Conservation (phyloP, 2,888 invertebrate species). For the Hybos culiciformis region DNA sequence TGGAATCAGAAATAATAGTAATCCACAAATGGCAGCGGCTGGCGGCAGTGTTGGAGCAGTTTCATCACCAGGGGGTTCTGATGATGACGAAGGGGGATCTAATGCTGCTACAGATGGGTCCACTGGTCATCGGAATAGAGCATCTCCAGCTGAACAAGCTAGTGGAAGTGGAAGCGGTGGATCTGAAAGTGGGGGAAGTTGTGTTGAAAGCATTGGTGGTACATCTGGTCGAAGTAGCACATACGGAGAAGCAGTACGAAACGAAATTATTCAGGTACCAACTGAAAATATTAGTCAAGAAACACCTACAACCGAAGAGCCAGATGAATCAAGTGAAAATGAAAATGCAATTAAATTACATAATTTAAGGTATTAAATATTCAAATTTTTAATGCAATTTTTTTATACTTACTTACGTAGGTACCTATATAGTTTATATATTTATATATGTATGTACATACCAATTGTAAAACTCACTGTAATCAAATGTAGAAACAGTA, state of each 20-base stretch:
- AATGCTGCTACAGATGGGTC: conserved; percentile 92
- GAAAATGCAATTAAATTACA: conserved; percentile 32
- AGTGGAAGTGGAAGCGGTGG: conserved; percentile 52
- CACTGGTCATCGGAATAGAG: conserved; percentile 73
- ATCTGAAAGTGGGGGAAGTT: conserved; percentile 84
- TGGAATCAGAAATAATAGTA: conserved; percentile 25
- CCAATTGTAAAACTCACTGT: no score
- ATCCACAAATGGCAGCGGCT: neutral
- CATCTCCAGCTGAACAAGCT: conserved; percentile 66
- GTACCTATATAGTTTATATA: no score
- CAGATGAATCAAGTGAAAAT: conserved; percentile 26
- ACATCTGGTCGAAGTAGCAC: conserved; percentile 89
- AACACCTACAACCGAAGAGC: conserved; percentile 23
- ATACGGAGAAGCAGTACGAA: conserved; percentile 51
- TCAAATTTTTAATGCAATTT: neutral
- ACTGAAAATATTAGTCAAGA: conserved; percentile 17
- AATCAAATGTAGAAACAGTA: no score
- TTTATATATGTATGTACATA: no score
- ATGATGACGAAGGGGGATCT: conserved; percentile 71
- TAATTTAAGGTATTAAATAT: conserved; percentile 24
- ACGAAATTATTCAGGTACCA: conserved; percentile 14
- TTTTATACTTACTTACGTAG: no score
- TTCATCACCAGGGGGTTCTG: conserved; percentile 78
- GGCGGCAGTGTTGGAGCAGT: conserved; percentile 45
- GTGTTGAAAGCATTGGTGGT: conserved; percentile 84